Base-by-base conservation (phyloP, 2,797 vertebrate species). In the Phoxinus dragarum region DNA sequence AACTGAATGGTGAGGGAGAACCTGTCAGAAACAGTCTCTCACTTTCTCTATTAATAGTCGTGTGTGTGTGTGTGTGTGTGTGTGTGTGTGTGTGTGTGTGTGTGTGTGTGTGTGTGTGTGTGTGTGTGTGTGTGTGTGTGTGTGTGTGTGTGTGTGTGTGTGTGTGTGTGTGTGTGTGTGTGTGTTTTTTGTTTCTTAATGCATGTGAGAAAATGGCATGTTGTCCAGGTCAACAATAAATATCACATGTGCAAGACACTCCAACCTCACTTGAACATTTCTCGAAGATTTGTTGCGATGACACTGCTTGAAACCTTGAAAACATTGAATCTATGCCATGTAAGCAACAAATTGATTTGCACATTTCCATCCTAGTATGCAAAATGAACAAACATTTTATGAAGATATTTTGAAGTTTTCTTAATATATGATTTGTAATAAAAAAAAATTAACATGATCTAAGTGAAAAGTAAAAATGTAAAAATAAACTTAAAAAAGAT, bases 11-110 rank as follows among this genome's bases (percentile, higher is more conserved):
- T 67, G 19, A 56, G 38, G 5, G 11, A 73, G 64, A 56, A 66
- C 16, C 59, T 77, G 31, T 59, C 68, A 42, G 19, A 42, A 31
- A 23, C 34, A 64, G 23, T 84, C 19, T 84, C 66, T 76, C 21
- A 54, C 31, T 12, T 54, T 56, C 36, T 69, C 82, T 69, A 78
- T 71, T 84, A 71, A 84, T 84, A 84, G 71, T 49, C 31, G n/a
- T 49, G 71, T n/a, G 52, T 56, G 54, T 23, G 54, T 54, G 61
- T 16, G 61, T 64, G 21, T 12, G 56, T 66, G 31, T 19, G 27
- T 66, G 27, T 66, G 61, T 31, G 61, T 34, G 5, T 34, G 31
- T 17, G 4, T 6, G n/a, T 23, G 52, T 59, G 52, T 64, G 14
- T 64, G 64, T 68, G 34, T 68, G 66, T 21, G 17, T 38, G 17